Evolutionary conservation across 1,140 invertebrate genomes (phyloP).

Genomic region (Hyphantria cunea): DNA sequence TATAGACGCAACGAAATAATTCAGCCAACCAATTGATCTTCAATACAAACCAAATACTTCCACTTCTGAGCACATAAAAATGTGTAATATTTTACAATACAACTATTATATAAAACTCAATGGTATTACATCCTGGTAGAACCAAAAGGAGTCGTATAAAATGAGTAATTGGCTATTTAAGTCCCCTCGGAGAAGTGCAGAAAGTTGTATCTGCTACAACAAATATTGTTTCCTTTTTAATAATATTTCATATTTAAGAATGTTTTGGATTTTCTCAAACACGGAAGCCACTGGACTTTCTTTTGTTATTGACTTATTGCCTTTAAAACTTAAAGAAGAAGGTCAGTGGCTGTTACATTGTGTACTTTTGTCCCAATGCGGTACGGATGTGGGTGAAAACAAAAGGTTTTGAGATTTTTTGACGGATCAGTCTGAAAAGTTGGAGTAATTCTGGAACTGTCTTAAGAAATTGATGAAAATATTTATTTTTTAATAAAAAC

Average conservation of each 20-base stretch:
- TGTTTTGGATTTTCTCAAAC: slow-evolving; percentile 20
- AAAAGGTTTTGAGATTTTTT: no score
- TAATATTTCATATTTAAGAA: slow-evolving; percentile 26
- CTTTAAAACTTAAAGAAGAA: slow-evolving; percentile 21
- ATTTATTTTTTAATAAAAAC: no score
- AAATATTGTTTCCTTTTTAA: slow-evolving; percentile 27
- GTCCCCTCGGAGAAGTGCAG: not conserved
- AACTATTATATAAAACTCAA: not conserved
- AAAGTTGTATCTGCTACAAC: slow-evolving; percentile 5
- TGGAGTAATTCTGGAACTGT: no score
- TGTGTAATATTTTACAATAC: not conserved
- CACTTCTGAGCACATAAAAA: not conserved
- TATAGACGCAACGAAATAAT: no score
- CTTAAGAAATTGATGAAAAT: no score
- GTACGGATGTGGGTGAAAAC: no score
- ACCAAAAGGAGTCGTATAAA: slow-evolving; percentile 6
- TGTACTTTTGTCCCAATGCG: not conserved
- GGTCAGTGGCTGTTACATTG: slow-evolving; percentile 11
- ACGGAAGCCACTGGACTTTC: slow-evolving; percentile 15
- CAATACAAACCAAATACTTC: not conserved
- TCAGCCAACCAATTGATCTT: no score
- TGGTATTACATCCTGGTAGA: not conserved
- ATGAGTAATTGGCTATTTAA: slow-evolving; percentile 21
- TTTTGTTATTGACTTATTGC: slow-evolving; percentile 27
- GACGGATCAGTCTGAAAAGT: no score